A percentile compares a stretch with the other conserved stretches of the same genome.
phyloP scores from a whole-genome alignment of 1,140 invertebrate genomes.

The Rhagoletis pomonella region DNA sequence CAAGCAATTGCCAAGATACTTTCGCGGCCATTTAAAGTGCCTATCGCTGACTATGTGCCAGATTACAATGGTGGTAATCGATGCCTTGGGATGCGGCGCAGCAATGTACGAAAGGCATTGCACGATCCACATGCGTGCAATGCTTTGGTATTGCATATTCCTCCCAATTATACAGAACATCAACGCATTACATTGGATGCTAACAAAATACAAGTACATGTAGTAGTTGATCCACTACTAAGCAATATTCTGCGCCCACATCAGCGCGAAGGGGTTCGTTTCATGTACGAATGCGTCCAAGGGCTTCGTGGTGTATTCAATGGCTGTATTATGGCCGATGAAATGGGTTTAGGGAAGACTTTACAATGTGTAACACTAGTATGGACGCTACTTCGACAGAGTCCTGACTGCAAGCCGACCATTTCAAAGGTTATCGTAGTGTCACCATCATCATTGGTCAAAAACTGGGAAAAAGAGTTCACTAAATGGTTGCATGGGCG shows the following conservation, averaged over 20 bases:
- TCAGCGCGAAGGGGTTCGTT: slow-evolving; percentile 99
- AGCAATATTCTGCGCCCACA: slow-evolving; percentile 95
- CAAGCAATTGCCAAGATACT: slow-evolving; percentile 86
- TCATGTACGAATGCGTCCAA: slow-evolving; percentile 99
- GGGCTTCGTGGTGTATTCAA: slow-evolving; percentile 86
- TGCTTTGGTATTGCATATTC: slow-evolving; percentile 92
- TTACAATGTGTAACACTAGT: slow-evolving; percentile 97
- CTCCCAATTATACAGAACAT: slow-evolving; percentile 81
- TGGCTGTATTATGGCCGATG: slow-evolving; percentile 99
- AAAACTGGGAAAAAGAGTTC: slow-evolving; percentile 99
- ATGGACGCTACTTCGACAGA: slow-evolving; percentile 94
- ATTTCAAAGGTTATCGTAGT: slow-evolving; percentile 97
- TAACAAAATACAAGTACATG: slow-evolving; percentile 85
- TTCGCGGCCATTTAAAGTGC: slow-evolving; percentile 94
- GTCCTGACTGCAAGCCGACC: slow-evolving; percentile 87
- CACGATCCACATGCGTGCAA: slow-evolving; percentile 96
- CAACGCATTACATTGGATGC: slow-evolving; percentile 68
- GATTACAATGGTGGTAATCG: slow-evolving; percentile 79
- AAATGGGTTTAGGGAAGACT: slow-evolving; percentile 98
- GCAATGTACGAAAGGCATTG: slow-evolving; percentile 82
- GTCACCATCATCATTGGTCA: slow-evolving; percentile 96
- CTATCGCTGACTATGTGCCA: slow-evolving; percentile 91
- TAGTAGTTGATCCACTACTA: slow-evolving; percentile 95
- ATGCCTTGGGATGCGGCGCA: slow-evolving; percentile 82
- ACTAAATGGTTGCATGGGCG: slow-evolving; percentile 94